Evolutionary conservation across 2,113 vertebrate species (phyloP).

Genomic region (Gnathonemus echidnorhynchus): DNA sequence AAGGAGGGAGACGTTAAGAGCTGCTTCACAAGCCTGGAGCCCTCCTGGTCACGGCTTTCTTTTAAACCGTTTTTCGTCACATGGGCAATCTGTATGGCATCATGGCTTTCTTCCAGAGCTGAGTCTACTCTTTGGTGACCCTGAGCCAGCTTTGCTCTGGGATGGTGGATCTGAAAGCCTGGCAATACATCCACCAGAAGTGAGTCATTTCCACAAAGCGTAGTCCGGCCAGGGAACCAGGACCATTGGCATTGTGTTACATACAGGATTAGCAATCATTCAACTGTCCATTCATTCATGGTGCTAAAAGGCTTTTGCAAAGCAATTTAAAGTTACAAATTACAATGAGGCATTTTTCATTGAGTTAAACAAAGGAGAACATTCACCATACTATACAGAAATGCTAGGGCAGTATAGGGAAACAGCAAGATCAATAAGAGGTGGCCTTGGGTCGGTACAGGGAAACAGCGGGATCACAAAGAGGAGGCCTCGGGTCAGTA

Average conservation of each 20-base stretch:
- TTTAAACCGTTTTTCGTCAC: not conserved
- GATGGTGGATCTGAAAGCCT: not conserved
- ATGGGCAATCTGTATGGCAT: not conserved
- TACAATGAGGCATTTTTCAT: not conserved
- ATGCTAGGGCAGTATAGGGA: not conserved
- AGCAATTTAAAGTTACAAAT: not conserved
- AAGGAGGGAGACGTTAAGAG: not conserved
- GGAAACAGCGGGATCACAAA: no score
- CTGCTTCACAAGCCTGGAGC: not conserved
- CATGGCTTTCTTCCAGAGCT: not conserved
- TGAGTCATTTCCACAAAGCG: not conserved
- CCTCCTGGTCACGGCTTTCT: not conserved
- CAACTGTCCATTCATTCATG: not conserved
- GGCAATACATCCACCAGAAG: not conserved
- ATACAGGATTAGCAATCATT: not conserved
- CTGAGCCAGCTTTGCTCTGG: not conserved
- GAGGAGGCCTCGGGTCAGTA: no score
- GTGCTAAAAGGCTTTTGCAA: not conserved
- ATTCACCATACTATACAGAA: not conserved
- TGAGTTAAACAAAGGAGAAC: not conserved
- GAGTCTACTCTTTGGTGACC: not conserved
- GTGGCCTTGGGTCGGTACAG: no score
- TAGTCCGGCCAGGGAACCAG: not conserved
- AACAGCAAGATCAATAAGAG: no score
- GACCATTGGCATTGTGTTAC: not conserved